phyloP scores from a whole-genome alignment of 2,113 vertebrate species.

The Tachysurus vachellii region DNA sequence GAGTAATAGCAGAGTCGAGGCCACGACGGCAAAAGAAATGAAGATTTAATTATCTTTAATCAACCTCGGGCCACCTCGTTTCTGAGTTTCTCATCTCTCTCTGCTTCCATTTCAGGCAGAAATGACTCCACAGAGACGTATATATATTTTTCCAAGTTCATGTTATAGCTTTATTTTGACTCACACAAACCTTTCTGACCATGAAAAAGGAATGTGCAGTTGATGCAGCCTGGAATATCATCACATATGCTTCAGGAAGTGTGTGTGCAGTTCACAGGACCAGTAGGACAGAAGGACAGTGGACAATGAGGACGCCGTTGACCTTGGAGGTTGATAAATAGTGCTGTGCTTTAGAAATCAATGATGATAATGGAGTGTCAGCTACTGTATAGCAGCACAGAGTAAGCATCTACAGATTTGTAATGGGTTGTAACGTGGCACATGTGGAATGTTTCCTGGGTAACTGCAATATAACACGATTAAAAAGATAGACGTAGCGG shows the following conservation, averaged over 20 bases:
- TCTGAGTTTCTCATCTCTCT: constrained; percentile 23
- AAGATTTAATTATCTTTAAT: constrained; percentile 45
- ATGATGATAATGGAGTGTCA: constrained; percentile 5
- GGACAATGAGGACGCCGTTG: not conserved
- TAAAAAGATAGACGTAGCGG: not conserved
- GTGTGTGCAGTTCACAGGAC: not conserved
- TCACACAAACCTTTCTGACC: not conserved
- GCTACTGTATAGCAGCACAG: not conserved
- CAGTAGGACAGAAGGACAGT: not conserved
- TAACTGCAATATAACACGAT: not conserved
- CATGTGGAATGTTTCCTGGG: not conserved
- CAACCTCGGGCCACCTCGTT: constrained; percentile 21
- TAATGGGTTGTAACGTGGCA: not conserved
- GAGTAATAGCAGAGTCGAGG: constrained; percentile 17
- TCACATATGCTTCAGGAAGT: not conserved
- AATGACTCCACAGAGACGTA: not conserved
- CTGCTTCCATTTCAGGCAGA: not conserved
- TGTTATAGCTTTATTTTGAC: constrained; percentile 27
- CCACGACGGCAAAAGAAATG: not conserved
- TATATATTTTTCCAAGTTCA: not conserved
- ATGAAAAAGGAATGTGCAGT: constrained; percentile 7
- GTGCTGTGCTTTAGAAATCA: constrained; percentile 26
- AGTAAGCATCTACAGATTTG: not conserved
- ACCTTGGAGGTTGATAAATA: constrained; percentile 34
- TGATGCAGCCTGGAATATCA: not conserved